Evolutionary conservation across 2,888 invertebrate species (phyloP).

Genomic region (Carabus problematicus): DNA sequence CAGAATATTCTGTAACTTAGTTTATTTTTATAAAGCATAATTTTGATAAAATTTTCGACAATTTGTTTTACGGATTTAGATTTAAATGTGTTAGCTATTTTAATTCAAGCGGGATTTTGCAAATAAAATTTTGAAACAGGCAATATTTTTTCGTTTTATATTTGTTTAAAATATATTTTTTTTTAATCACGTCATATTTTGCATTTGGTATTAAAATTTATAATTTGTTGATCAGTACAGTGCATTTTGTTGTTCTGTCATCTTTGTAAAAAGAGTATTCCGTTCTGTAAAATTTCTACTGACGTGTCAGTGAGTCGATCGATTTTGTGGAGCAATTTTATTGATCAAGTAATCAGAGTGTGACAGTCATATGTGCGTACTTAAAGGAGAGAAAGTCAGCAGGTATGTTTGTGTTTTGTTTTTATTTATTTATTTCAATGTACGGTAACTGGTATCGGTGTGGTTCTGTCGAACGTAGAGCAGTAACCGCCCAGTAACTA

Average conservation of each 20-base stretch:
- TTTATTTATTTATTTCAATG: conserved; percentile 27
- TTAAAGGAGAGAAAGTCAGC: conserved; percentile 40
- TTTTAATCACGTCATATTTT: too few relatives aligned
- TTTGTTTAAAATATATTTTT: neutral
- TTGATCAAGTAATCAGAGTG: conserved; percentile 35
- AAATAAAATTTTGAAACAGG: neutral
- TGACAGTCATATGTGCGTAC: conserved; percentile 39
- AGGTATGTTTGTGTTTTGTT: conserved; percentile 37
- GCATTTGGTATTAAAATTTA: too few relatives aligned
- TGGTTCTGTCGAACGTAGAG: conserved; percentile 18
- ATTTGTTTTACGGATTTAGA: neutral
- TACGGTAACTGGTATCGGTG: conserved; percentile 23
- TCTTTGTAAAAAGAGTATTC: neutral
- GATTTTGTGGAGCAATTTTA: conserved; percentile 18
- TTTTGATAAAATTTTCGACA: neutral
- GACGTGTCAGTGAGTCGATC: conserved; percentile 12
- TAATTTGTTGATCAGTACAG: too few relatives aligned
- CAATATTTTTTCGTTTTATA: too few relatives aligned
- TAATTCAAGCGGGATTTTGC: neutral
- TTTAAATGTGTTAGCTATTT: neutral
- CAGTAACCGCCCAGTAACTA: conserved; percentile 6
- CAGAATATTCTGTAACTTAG: neutral
- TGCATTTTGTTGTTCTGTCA: neutral
- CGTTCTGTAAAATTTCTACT: neutral
- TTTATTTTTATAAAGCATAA: conserved; percentile 1